A percentile compares a stretch with the other conserved stretches of the same genome.
These are phyloP conservation scores for Drosophila parabipectinata DNA, from an alignment of 1,140 invertebrate species.

Conservation along the genomic window DNA sequence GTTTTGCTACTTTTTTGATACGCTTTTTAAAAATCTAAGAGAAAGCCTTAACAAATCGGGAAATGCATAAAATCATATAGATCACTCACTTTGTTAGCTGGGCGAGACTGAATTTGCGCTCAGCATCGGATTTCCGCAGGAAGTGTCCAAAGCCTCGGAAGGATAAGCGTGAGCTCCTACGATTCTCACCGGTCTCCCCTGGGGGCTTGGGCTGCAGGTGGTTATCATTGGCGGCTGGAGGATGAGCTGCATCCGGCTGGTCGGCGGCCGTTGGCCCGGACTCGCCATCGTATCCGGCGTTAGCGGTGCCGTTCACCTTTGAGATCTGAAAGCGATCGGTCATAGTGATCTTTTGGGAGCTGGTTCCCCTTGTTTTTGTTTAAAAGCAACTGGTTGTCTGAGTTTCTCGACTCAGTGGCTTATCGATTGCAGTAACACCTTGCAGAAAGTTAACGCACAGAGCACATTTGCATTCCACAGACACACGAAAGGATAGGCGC, in stretches of 20 bases:
- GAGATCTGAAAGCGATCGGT: constrained; percentile 76
- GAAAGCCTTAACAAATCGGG: constrained; percentile 3
- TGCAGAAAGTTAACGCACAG: constrained; percentile 17
- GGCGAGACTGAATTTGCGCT: constrained; percentile 79
- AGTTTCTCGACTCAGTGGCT: constrained; percentile 7
- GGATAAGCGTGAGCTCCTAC: constrained; percentile 65
- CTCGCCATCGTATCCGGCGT: constrained; percentile 61
- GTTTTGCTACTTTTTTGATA: neutral
- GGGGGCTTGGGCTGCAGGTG: constrained; percentile 64
- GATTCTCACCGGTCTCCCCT: constrained; percentile 47
- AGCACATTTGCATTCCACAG: constrained; percentile 33
- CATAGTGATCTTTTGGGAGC: constrained; percentile 32
- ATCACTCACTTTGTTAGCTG: constrained; percentile 77
- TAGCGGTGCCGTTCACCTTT: constrained; percentile 72
- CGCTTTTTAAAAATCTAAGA: neutral
- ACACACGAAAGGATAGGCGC: constrained; percentile 10
- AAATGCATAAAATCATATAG: constrained; percentile 26
- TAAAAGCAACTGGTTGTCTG: constrained; percentile 7
- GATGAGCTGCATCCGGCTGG: constrained; percentile 30
- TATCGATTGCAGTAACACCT: constrained; percentile 28
- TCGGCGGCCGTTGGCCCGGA: constrained; percentile 14
- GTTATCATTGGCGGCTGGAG: constrained; percentile 43
- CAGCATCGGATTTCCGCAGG: constrained; percentile 70
- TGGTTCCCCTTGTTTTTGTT: constrained; percentile 11
- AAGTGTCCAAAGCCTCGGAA: constrained; percentile 77